Base-by-base conservation (phyloP, 2,888 invertebrate genomes). In the Eumerus sabulonum region DNA sequence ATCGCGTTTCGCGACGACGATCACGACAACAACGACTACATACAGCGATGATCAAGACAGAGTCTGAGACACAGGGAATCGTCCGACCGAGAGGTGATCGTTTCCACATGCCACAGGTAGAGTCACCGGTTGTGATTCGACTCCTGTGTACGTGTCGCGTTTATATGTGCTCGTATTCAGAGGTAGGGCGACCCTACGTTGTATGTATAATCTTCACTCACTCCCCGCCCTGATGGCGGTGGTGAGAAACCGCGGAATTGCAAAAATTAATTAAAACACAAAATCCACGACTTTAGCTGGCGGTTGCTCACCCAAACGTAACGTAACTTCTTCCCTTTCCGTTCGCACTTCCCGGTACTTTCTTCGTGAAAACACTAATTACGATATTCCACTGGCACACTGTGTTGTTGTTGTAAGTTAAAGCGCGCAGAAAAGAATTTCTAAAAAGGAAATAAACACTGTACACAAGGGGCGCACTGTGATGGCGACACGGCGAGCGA, bases 31-130 rank as follows among this genome's bases (percentile, higher is more conserved):
- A 27, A 4, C 27, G 27, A 27, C 27, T 27, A 27, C 27, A 4
- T 27, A 27, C 27, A 4, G 27, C 27, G 27, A 27, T 27, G 27
- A 27, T 7, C 3, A 27, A 27, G 27, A 27, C 27, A 27, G 27
- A 27, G 27, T 27, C 62, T 53, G 12, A 72, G 56, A 59, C 48
- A 70, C 63, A 59, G 3, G 7, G 27, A 27, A n/a, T n/a, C 45
- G 27, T 36, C 42, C 19, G 47, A 57, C 48, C 27, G 56, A 59
- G 14, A 53, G 56, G n/a, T 54, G 59, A 64, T 74, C 73, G 73
- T 79, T 54, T 63, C 73, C 73, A 77, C 77, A 77, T 73, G 77
- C 73, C 63, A 79, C 77, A 79, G 77, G 77, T 79, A 79, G 72
- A 50, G 17, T 13, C 40, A 42, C 47, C 36, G 13, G 51, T 19